Percentiles rank a stretch among this genome's conserved stretches.
These are phyloP conservation scores for Melanostigma gelatinosum DNA, from an alignment of 2,113 vertebrate species.

Conservation along the genomic window DNA sequence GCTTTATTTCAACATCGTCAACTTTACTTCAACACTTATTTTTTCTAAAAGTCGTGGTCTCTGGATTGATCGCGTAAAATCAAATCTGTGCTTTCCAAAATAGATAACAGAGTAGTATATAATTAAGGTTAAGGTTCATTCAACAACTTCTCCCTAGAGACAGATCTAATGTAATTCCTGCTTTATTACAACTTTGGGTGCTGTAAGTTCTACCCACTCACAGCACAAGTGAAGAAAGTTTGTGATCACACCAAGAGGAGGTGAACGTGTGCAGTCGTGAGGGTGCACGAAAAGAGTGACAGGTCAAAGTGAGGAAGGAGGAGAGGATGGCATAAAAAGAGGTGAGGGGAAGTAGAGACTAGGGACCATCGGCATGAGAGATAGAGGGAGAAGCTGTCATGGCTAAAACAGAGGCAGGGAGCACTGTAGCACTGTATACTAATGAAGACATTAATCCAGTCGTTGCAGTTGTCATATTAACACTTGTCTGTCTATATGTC, in stretches of 20 bases:
- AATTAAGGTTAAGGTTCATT: neutral
- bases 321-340: conserved; percentile 31
- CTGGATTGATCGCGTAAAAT: neutral
- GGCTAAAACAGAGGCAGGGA: conserved; percentile 48
- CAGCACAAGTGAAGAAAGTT: conserved; percentile 1
- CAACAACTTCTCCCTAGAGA: neutral
- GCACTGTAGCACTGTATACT: conserved; percentile 12
- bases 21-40: neutral
- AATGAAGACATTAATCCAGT: conserved; percentile 24
- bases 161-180: neutral
- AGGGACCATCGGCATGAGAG: conserved; percentile 8
- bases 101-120: neutral
- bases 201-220: neutral
- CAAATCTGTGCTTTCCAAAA: neutral
- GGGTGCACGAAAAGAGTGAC: conserved; percentile 19
- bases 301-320: conserved; percentile 43
- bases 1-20: neutral
- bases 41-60: neutral
- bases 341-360: conserved; percentile 8
- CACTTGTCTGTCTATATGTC: neutral
- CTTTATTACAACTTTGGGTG: neutral
- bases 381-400: conserved; percentile 6
- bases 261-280: conserved; percentile 7
- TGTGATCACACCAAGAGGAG: conserved; percentile 5
- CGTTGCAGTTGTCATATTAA: conserved; percentile 15